Evolutionary conservation across 2,888 invertebrate genomes (phyloP).

Genomic region (Amphiduros pacificus): DNA sequence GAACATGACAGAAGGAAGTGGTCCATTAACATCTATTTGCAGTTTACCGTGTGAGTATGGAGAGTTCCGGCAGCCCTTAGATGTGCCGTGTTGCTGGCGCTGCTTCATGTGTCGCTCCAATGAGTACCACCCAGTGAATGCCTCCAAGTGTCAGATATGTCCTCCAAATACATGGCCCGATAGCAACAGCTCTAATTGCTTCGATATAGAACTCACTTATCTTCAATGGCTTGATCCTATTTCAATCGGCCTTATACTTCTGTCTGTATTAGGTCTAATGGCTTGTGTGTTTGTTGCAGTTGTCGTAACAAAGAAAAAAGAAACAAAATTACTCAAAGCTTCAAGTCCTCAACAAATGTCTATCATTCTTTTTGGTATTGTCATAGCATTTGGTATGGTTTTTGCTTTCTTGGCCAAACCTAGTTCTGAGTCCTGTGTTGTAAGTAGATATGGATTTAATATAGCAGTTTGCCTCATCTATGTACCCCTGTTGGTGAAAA

Average conservation of each 20-base stretch:
- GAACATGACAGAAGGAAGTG: too few relatives aligned
- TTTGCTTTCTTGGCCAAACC: not conserved
- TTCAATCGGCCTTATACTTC: not conserved
- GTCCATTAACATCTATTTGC: not conserved
- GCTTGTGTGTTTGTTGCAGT: not conserved
- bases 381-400: not conserved
- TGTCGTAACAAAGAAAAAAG: not conserved
- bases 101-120: not conserved
- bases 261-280: not conserved
- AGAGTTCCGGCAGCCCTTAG: not conserved
- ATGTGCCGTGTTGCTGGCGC: slow-evolving; percentile 10
- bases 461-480: not conserved
- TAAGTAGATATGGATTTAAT: not conserved
- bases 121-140: not conserved
- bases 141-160: not conserved
- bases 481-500: slow-evolving; percentile 2
- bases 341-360: not conserved
- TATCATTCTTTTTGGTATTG: not conserved
- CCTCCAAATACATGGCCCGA: slow-evolving; percentile 3
- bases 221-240: not conserved
- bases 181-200: not conserved
- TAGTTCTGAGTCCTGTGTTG: not conserved
- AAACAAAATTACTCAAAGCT: slow-evolving; percentile 2
- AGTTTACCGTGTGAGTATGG: not conserved
- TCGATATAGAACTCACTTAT: not conserved